Evolutionary conservation across 2,797 vertebrate species (phyloP).

Genomic region (Ibycter americanus): DNA sequence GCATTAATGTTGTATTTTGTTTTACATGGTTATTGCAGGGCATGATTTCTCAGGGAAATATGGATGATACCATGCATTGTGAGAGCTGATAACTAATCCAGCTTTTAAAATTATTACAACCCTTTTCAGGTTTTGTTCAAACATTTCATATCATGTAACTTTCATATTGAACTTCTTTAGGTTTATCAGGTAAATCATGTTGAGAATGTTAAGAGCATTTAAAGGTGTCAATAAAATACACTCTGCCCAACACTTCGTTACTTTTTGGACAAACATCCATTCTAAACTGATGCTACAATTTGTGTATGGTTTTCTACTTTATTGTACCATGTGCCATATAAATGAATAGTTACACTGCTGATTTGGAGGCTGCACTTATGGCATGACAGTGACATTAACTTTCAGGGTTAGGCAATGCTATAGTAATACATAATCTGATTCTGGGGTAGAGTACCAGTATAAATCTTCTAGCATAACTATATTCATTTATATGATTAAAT

Average conservation of each 20-base stretch:
- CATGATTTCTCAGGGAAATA: slow-evolving; percentile 63
- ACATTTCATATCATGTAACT: background rate
- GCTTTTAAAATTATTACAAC: background rate
- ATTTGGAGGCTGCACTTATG: background rate
- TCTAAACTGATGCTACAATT: background rate
- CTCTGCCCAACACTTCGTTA: background rate
- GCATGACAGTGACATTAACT: background rate
- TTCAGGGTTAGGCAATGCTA: background rate
- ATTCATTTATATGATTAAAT: background rate
- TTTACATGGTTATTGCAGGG: background rate
- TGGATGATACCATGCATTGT: background rate
- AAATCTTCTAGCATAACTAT: background rate
- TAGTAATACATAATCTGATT: background rate
- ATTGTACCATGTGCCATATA: background rate
- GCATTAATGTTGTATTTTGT: background rate
- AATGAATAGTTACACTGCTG: background rate
- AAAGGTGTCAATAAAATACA: slow-evolving; percentile 16
- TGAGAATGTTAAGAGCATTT: background rate
- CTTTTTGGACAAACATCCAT: background rate
- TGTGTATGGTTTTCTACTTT: background rate
- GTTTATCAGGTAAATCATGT: background rate
- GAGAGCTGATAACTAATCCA: slow-evolving; percentile 9
- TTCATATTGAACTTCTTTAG: background rate
- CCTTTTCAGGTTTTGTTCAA: slow-evolving; percentile 11
- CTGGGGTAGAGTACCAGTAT: background rate